Evolutionary conservation across 2,113 vertebrate genomes (phyloP), one percentile per base, ranked within the genome.

Genomic region (Xiphophorus maculatus): DNA sequence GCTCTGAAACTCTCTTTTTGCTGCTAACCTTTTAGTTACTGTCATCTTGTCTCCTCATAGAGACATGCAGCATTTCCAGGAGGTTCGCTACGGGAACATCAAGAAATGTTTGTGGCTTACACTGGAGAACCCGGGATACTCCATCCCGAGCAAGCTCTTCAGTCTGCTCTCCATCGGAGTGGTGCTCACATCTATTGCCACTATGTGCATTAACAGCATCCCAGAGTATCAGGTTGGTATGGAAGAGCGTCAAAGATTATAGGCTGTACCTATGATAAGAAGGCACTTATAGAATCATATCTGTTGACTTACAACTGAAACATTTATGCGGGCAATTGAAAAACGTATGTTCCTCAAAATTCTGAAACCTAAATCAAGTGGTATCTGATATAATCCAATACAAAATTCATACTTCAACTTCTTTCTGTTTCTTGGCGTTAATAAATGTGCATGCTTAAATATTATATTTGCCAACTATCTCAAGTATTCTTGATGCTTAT

Each of bases 91-190:
- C 0, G 97, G 98, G 27, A 96, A 94, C 17, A 17, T 94, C 82
- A 95, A 95, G 68, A 97, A 95, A 79, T 96, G 97, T 68, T 95
- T 99, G 64, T 99, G 98, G 98, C 92, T 99, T 82, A 98, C 97
- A 44, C 95, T 98, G 95, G 98, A 99, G 94, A 99, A 99, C 86
- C 98, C 98, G 0, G 97, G 97, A 28, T 99, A 98, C 93, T 99
- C 98, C 83, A 95, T 98, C 90, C 97, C 97, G 81, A 97, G 97
- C 93, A 98, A 98, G 83, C 94, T 99, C 75, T 99, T 99, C 93
- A 99, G 97, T 83, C 96, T 97, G 48, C 87, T 98, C 58, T 98
- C 98, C 91, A 97, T 99, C 84, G 93, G 92, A 0, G 97, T 98
- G 86, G 96, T 99, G 84, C 92, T 99, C 64, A 94, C 95, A 3